These are phyloP conservation scores for Pinctada fucata DNA, from an alignment of 2,888 invertebrate genomes.

Conservation along the genomic window DNA sequence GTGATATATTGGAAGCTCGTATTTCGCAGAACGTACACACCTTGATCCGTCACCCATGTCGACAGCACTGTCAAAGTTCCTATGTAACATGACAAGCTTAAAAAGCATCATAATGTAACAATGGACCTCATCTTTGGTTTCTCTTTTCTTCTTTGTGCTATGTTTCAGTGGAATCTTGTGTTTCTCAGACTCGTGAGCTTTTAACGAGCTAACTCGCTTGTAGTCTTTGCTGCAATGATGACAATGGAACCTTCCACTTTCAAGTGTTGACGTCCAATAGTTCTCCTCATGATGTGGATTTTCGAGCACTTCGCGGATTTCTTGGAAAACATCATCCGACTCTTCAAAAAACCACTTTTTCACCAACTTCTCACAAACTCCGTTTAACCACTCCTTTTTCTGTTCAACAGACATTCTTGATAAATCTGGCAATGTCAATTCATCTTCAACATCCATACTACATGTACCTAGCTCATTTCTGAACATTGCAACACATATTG, in stretches of 20 bases:
- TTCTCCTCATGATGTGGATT: conserved; percentile 28
- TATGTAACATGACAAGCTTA: conserved; percentile 26
- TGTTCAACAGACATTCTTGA: background rate
- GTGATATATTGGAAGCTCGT: conserved; percentile 35
- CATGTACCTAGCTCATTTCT: conserved; percentile 10
- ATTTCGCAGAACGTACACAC: conserved; percentile 33
- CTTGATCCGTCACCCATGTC: conserved; percentile 31
- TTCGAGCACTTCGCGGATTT: conserved; percentile 12
- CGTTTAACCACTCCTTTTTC: conserved; percentile 13
- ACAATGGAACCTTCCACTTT: conserved; percentile 22
- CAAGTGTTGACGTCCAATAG: conserved; percentile 18
- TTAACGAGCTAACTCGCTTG: conserved; percentile 15
- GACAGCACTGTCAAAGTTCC: conserved; percentile 33
- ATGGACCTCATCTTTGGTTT: conserved; percentile 20
- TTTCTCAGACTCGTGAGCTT: conserved; percentile 20
- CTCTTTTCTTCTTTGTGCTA: background rate
- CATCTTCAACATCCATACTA: background rate
- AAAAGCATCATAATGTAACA: conserved; percentile 22
- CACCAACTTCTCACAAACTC: conserved; percentile 9
- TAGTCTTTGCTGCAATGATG: conserved; percentile 28
- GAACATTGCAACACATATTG: conserved; percentile 18
- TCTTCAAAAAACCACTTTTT: conserved; percentile 19
- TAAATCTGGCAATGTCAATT: conserved; percentile 13
- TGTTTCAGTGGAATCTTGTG: conserved; percentile 9
- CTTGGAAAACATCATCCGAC: conserved; percentile 3